Evolutionary conservation across 2,113 vertebrate genomes (phyloP).

Genomic region (Xenopus borealis): DNA sequence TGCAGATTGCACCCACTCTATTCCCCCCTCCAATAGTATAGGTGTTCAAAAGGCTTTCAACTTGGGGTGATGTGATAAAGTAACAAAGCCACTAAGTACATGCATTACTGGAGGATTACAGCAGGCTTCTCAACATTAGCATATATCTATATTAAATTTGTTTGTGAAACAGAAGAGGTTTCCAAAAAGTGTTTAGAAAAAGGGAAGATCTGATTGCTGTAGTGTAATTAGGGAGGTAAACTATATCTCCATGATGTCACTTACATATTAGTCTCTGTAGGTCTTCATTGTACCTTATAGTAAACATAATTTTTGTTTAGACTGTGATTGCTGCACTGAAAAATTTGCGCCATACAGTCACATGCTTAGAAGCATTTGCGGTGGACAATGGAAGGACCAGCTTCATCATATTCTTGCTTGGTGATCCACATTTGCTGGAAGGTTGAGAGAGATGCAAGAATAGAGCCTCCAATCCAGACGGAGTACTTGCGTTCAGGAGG

Average conservation of each 20-base stretch:
- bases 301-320: slow-evolving; percentile 9
- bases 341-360: neutral
- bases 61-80: no score
- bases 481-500: slow-evolving; percentile 58
- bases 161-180: no score
- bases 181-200: no score
- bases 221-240: neutral
- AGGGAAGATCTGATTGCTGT: no score
- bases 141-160: no score
- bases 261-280: slow-evolving; percentile 6
- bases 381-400: slow-evolving; percentile 43
- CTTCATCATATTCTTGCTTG: slow-evolving; percentile 67
- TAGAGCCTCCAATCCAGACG: slow-evolving; percentile 46
- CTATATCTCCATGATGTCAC: slow-evolving; percentile 6
- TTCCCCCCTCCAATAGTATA: no score
- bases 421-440: slow-evolving; percentile 81
- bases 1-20: no score
- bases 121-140: no score
- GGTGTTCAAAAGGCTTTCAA: no score
- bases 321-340: neutral
- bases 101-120: no score
- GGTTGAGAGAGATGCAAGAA: slow-evolving; percentile 75
- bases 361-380: slow-evolving; percentile 21
- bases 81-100: no score
- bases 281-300: neutral